These are phyloP conservation scores for Marasmarcha lunaedactyla DNA, from an alignment of 2,888 invertebrate species.

Conservation along the genomic window DNA sequence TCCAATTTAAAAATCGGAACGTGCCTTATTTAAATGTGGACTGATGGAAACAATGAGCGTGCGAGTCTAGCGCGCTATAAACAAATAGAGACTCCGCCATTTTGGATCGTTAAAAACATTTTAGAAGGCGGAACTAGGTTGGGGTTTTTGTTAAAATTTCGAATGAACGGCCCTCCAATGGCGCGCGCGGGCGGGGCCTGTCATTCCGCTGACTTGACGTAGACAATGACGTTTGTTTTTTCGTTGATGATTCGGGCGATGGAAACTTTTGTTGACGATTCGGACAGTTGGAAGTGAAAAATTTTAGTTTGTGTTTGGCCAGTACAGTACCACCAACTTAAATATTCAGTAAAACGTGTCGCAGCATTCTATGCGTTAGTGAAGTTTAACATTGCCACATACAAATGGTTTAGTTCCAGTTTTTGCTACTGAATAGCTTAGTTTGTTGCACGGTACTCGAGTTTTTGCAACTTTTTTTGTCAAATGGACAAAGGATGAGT, in stretches of 20 bases:
- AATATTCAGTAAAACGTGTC: too few relatives aligned
- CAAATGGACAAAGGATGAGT: too few relatives aligned
- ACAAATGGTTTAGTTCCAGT: too few relatives aligned
- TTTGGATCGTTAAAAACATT: constrained; percentile 63
- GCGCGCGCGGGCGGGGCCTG: constrained; percentile 64
- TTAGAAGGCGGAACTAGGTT: constrained; percentile 68
- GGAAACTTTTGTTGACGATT: background rate
- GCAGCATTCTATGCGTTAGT: too few relatives aligned
- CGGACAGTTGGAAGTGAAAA: constrained; percentile 10
- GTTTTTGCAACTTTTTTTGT: too few relatives aligned
- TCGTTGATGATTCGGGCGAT: constrained; percentile 26
- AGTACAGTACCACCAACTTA: too few relatives aligned
- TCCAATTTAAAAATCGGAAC: constrained; percentile 22
- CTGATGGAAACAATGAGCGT: constrained; percentile 12
- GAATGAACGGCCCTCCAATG: constrained; percentile 57
- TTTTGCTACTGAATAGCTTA: too few relatives aligned
- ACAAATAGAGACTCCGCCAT: constrained; percentile 63
- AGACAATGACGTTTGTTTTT: constrained; percentile 55
- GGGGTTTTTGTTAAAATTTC: constrained; percentile 66
- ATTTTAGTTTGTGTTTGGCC: constrained; percentile 14
- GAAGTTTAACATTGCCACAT: too few relatives aligned
- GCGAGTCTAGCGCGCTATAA: constrained; percentile 39
- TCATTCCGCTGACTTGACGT: constrained; percentile 59
- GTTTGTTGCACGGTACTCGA: too few relatives aligned
- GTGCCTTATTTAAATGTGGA: constrained; percentile 22